Percentiles rank a stretch among this genome's conserved stretches.
phyloP scores from a whole-genome alignment of 2,888 invertebrate genomes.

The Rosalia funebris region DNA sequence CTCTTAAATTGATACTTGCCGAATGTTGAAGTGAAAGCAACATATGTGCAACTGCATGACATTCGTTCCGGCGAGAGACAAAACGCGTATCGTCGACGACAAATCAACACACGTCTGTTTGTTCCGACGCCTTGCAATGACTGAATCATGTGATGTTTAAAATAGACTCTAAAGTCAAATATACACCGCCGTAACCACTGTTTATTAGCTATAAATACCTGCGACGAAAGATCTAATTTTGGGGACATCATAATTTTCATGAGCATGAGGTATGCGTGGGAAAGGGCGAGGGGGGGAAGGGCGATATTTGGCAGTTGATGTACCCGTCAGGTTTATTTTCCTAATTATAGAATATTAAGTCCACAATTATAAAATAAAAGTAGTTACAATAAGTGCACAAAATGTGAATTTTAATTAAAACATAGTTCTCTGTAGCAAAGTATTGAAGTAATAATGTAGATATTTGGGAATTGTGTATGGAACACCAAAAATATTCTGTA shows the following conservation, averaged over 20 bases:
- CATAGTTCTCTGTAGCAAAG: no score
- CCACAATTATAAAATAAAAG: no score
- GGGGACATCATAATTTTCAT: constrained; percentile 6
- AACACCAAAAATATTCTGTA: no score
- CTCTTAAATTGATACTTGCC: constrained; percentile 25
- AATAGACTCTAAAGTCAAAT: constrained; percentile 48
- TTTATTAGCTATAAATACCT: constrained; percentile 39
- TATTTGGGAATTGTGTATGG: no score
- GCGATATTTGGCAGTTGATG: not conserved
- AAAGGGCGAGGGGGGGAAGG: no score
- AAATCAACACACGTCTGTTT: constrained; percentile 6
- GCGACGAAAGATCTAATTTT: constrained; percentile 17
- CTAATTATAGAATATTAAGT: no score
- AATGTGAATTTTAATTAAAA: no score
- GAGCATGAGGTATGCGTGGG: no score
- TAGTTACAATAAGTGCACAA: no score
- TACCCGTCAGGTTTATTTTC: not conserved
- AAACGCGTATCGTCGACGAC: not conserved
- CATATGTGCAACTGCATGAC: constrained; percentile 42
- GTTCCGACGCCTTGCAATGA: constrained; percentile 35
- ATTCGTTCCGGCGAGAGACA: constrained; percentile 6
- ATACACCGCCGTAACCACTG: constrained; percentile 37
- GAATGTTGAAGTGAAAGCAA: constrained; percentile 26
- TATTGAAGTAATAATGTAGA: no score
- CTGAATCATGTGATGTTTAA: constrained; percentile 46